Base-by-base conservation (phyloP, 2,113 vertebrate genomes). In the Meles meles region DNA sequence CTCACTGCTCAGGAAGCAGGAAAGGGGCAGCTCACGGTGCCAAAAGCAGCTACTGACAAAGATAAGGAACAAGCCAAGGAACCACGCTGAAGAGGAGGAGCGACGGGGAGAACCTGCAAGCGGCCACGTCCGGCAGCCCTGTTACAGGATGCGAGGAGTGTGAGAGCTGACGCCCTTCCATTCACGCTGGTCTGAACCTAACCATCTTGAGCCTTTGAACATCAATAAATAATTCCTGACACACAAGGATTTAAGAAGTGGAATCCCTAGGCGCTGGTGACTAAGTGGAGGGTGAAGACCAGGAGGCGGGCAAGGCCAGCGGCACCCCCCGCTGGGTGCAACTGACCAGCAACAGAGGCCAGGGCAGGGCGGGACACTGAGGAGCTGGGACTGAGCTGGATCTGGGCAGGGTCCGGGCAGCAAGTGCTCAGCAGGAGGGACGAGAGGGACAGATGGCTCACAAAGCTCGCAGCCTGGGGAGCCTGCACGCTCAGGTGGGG, bases 311-410 rank as follows among this genome's bases (percentile, higher is more conserved):
- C 18, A 25, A 52, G 31, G 3, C 15, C 29, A 10, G 49, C 9
- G 29, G 17, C 14, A 8, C 4, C 29, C 39, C 31, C 39, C 20
- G 44, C 10, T 27, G 37, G 31, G 17, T 4, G 29, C 42, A 10
- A 55, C 20, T 2, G 20, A 14, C 10, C 86, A 34, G 77, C n/a
- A 42, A 8, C 15, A 65, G 87, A 65, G 29, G 44, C 4, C 2
- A 7, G 42, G 23, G 69, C 3, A 0, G 29, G 44, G 15, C 2
- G 6, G 67, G 9, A 52, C 44, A 34, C 11, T 0, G 27, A n/a
- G 0, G 7, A 1, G 44, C 5, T 1, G 0, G 31, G 47, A 27
- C n/a, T 25, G 17, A 1, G 7, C 1, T 20, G 81, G 39, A 44
- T 49, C 25, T 25, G 4, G 27, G 79, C 2, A 0, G 34, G 80